A percentile compares a stretch with the other conserved stretches of the same genome.
Evolutionary conservation across 2,797 vertebrate genomes (phyloP).

Genomic region (Lagodon rhomboides): DNA sequence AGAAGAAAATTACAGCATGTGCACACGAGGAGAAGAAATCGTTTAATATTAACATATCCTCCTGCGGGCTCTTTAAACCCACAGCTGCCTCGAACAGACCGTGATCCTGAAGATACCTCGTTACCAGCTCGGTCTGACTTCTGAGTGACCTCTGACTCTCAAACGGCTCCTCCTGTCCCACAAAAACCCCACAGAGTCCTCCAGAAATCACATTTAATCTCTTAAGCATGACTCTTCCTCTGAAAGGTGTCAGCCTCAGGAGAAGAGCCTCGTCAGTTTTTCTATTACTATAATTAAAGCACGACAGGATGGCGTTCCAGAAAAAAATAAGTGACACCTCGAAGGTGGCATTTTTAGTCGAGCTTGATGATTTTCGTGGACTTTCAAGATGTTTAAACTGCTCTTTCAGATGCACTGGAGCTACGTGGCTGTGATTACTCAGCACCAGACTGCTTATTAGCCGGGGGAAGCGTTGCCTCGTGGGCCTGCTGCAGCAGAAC

Average conservation of each 20-base stretch:
- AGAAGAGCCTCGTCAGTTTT: background rate
- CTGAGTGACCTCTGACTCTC: background rate
- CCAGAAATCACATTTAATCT: slow-evolving; percentile 27
- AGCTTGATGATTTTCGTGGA: slow-evolving; percentile 22
- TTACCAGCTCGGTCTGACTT: background rate
- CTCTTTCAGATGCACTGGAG: slow-evolving; percentile 26
- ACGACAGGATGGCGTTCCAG: background rate
- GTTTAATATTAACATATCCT: background rate
- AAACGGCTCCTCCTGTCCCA: background rate
- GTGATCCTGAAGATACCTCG: background rate
- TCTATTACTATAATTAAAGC: slow-evolving; percentile 34
- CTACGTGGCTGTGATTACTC: slow-evolving; percentile 35
- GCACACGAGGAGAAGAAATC: background rate
- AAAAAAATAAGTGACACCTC: slow-evolving; percentile 9
- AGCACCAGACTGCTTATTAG: slow-evolving; percentile 45
- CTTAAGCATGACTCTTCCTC: background rate
- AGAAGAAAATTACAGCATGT: background rate
- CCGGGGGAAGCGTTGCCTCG: slow-evolving; percentile 16
- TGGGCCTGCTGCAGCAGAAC: slow-evolving; percentile 17
- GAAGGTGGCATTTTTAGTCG: slow-evolving; percentile 18
- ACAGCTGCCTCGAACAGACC: background rate
- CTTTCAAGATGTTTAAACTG: slow-evolving; percentile 25
- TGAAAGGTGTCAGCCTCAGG: background rate
- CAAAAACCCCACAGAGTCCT: background rate
- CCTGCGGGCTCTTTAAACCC: background rate